Evolutionary conservation across 64 coral and sea anemone species (phyloP), one percentile per base, ranked within the genome.

Genomic region (Stichodactyla helianthus): DNA sequence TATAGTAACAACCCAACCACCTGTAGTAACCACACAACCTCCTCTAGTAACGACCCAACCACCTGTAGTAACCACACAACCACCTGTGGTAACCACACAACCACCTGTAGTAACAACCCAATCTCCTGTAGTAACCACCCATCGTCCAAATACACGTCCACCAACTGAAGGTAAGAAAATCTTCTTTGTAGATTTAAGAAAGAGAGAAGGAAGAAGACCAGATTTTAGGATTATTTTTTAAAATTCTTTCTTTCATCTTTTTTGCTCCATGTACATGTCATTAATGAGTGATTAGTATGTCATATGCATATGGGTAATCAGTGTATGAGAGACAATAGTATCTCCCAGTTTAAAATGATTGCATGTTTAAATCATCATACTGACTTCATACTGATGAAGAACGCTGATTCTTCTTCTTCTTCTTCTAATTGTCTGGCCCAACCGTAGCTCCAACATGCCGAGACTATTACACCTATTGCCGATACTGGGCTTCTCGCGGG

Each of bases 401-500:
- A 65, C 62, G 22, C 5, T 65, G 4, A n/a, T n/a, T 44, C 35
- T 44, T 44, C 35, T 44, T 44, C 4, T 58, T 58, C 6, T 14
- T 74, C 10, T 27, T 27, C 68, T 74, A 9, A 1, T 74, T 31
- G 68, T 4, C 12, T 74, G n/a, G n/a, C 6, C 4, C 55, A 20
- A 71, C 10, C 52, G n/a, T 18, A 83, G 50, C 50, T 87, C 85
- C 51, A 19, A 35, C 27, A 74, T 92, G 90, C 70, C 52, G 23
- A 35, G 91, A 93, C 35, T 44, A 44, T 31, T 18, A 54, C 6
- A n/a, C 74, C 15, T 53, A 88, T 7, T 93, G 91, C 79, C 23
- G 59, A 26, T 14, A 62, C 18, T 93, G 91, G 91, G 91, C 91
- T 17, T 50, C 16, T 1, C 78, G 65, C n/a, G 86, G 91, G 11